These are phyloP conservation scores for Ostrea edulis DNA, from an alignment of 1,140 invertebrate genomes.

Conservation along the genomic window DNA sequence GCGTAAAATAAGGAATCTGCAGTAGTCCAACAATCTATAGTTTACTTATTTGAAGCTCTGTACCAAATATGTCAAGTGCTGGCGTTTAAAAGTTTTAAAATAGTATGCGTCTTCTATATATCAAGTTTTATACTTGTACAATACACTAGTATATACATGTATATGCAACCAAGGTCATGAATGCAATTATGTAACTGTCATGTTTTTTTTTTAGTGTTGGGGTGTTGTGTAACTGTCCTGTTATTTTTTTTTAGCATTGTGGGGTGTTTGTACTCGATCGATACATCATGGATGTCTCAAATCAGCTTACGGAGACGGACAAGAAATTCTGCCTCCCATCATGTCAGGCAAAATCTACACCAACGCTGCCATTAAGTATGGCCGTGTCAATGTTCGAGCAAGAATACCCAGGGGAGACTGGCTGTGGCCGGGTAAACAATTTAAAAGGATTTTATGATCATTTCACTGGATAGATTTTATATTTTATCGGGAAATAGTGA, in stretches of 20 bases:
- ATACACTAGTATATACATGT: no score
- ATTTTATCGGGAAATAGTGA: background rate
- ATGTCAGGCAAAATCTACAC: constrained; percentile 53
- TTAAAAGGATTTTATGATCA: background rate
- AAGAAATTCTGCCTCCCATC: constrained; percentile 49
- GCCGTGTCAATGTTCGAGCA: constrained; percentile 51
- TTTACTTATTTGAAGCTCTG: no score
- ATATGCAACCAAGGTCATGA: no score
- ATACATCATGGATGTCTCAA: background rate
- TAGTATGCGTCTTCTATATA: no score
- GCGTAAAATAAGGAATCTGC: no score
- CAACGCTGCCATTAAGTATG: constrained; percentile 47
- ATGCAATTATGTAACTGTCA: no score
- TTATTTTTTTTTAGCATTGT: background rate
- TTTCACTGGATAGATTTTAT: background rate
- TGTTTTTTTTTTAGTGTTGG: background rate
- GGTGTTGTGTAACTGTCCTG: background rate
- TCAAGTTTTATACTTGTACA: no score
- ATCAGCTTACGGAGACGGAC: background rate
- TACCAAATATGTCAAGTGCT: no score
- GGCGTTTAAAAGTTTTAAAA: no score
- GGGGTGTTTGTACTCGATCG: background rate
- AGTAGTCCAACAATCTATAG: no score
- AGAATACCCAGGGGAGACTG: constrained; percentile 83
- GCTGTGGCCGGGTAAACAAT: constrained; percentile 85